Conservation (phyloP, 2,888 invertebrate genomes). For the Stenodema calcarata region DNA sequence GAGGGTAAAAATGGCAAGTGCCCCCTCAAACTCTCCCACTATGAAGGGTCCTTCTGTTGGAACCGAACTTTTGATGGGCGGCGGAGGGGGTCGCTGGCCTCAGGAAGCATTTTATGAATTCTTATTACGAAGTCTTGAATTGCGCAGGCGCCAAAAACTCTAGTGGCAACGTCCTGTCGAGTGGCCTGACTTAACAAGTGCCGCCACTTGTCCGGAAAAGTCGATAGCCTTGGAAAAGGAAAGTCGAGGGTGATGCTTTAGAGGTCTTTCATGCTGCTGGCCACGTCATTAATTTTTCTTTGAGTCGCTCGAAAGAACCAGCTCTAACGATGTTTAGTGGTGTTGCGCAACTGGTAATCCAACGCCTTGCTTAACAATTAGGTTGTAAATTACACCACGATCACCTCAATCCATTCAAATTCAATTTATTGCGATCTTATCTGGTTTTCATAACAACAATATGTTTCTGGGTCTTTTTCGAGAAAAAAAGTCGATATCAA, state of each 20-base stretch:
- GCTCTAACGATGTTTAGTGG: background rate
- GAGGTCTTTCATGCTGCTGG: constrained; percentile 3
- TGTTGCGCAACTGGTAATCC: background rate
- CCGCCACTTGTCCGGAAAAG: constrained; percentile 3
- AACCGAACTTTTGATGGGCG: background rate
- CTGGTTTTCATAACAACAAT: too few species aligned
- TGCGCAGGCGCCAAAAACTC: background rate
- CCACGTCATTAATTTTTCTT: constrained; percentile 17
- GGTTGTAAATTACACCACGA: too few species aligned
- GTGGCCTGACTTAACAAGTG: constrained; percentile 30
- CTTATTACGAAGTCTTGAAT: background rate
- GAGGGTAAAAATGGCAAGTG: constrained; percentile 20
- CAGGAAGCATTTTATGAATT: constrained; percentile 19
- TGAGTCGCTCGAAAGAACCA: background rate
- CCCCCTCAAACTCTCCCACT: background rate
- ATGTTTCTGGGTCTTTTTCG: too few species aligned
- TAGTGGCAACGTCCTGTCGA: constrained; percentile 37
- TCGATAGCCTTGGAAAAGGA: background rate
- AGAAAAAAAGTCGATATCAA: too few species aligned
- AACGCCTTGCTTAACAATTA: background rate
- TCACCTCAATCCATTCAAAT: too few species aligned
- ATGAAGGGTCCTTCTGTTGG: background rate
- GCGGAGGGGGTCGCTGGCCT: background rate
- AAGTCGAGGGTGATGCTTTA: constrained; percentile 15
- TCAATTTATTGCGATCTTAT: too few species aligned